phyloP scores from a whole-genome alignment of 2,113 vertebrate genomes.

The Meriones unguiculatus region DNA sequence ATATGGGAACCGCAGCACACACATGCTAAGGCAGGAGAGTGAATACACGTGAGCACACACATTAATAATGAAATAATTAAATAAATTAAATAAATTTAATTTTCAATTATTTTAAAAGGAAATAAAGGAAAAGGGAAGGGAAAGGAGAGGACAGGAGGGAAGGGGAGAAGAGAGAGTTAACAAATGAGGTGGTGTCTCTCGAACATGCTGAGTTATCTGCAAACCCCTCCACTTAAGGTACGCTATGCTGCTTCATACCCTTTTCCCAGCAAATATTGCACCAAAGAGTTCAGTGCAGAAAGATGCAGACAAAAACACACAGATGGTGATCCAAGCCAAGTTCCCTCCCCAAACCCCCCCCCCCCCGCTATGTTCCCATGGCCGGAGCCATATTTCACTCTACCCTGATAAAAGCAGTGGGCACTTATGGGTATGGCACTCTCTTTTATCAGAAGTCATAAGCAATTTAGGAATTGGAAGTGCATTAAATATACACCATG shows the following conservation, averaged over 20 bases:
- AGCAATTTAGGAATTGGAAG: slow-evolving; percentile 31
- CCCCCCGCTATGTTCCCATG: background rate
- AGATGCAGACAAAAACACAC: background rate
- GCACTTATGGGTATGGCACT: fast-evolving
- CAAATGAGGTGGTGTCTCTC: background rate
- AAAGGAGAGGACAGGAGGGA: background rate
- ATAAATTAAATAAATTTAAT: background rate
- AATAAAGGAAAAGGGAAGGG: background rate
- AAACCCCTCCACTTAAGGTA: background rate
- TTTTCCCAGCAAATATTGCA: background rate
- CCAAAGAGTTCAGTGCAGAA: background rate
- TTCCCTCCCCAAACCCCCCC: too few relatives aligned
- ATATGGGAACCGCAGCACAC: background rate
- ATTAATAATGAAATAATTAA: too few relatives aligned
- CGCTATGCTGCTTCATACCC: slow-evolving; percentile 6
- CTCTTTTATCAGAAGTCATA: background rate
- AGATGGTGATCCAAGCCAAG: background rate
- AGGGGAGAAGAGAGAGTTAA: background rate
- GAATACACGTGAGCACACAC: background rate
- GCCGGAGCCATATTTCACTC: background rate
- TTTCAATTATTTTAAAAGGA: background rate
- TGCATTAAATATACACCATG: background rate
- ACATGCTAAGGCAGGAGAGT: background rate
- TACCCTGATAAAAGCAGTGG: background rate
- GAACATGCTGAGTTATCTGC: background rate